Conservation (phyloP, 2,888 invertebrate genomes). For the Orthonevra nobilis region DNA sequence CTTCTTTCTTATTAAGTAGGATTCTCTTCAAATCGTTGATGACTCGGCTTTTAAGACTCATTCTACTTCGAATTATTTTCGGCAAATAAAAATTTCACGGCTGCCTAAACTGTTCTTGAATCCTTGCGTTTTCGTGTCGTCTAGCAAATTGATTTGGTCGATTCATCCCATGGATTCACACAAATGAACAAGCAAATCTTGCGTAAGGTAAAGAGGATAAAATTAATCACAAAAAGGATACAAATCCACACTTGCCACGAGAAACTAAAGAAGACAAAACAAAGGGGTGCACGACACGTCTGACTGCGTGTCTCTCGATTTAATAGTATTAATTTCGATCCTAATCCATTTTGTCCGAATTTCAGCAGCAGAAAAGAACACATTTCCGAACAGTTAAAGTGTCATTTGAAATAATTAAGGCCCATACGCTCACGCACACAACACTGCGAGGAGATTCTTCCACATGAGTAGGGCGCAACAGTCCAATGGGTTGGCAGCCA, state of each 20-base stretch:
- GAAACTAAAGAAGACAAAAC: too few species aligned
- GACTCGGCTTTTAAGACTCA: too few species aligned
- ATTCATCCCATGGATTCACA: conserved; percentile 34
- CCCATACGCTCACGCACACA: conserved; percentile 58
- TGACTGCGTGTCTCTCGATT: conserved; percentile 38
- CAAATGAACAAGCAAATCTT: conserved; percentile 21
- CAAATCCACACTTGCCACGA: background rate
- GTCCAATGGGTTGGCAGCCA: conserved; percentile 23
- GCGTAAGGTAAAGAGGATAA: conserved; percentile 24
- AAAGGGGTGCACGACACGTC: background rate
- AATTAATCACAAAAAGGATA: conserved; percentile 57
- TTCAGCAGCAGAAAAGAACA: conserved; percentile 58
- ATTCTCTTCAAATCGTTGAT: too few species aligned
- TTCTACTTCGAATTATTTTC: too few species aligned
- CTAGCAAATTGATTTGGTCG: conserved; percentile 41
- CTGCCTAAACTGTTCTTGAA: too few species aligned
- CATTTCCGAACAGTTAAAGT: conserved; percentile 68
- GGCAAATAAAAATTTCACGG: too few species aligned
- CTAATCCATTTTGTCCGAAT: conserved; percentile 69
- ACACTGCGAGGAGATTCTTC: conserved; percentile 43
- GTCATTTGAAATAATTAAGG: conserved; percentile 71
- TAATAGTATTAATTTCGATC: conserved; percentile 65
- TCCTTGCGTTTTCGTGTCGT: too few species aligned
- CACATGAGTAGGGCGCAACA: conserved; percentile 60
- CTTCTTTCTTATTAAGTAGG: too few species aligned